Evolutionary conservation across 2,888 invertebrate genomes (phyloP), one percentile per base, ranked within the genome.

Genomic region (Limenitis camilla): DNA sequence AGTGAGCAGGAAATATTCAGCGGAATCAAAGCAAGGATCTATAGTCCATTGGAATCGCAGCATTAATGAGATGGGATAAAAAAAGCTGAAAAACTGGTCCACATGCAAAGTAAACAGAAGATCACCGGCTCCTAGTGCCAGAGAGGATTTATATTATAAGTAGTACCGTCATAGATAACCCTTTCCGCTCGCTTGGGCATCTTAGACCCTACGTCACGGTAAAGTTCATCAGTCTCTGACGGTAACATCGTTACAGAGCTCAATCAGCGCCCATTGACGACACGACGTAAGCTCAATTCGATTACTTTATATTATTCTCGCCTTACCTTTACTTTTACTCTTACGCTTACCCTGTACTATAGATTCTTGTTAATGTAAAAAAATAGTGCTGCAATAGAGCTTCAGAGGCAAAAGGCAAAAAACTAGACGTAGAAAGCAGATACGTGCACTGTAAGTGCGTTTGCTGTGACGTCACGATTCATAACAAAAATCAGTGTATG

Each of bases 241-340:
- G 66, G 69, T 84, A 84, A 84, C 70, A 47, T 74, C 65, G 74
- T 85, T 85, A 84, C 63, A 58, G 72, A 77, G 76, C 83, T 83
- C 84, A 84, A 84, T 85, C 84, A 83, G 71, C 64, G 62, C 60
- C 74, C 78, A 84, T 85, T 83, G 81, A 82, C 74, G 79, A 71
- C 71, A 68, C 72, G 76, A 74, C 69, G 82, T 82, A 78, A 82
- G 74, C 76, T 58, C 65, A 76, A 83, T 76, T 76, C 71, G 73
- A 84, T 84, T 81, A 83, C 59, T 60, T 65, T 61, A 74, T 72
- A 78, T 81, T 80, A 82, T 80, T 76, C 73, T 62, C 72, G 69
- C 72, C 74, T 57, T 56, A 49, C 59, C 53, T 53, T 49, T 19
- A 19, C 19, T 72, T 53, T 49, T 19, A 19, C 19, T 72, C 74